A percentile compares a stretch with the other conserved stretches of the same genome.
Conservation (phyloP, 2,797 vertebrate species). For the Helicolenus hilgendorfi region DNA sequence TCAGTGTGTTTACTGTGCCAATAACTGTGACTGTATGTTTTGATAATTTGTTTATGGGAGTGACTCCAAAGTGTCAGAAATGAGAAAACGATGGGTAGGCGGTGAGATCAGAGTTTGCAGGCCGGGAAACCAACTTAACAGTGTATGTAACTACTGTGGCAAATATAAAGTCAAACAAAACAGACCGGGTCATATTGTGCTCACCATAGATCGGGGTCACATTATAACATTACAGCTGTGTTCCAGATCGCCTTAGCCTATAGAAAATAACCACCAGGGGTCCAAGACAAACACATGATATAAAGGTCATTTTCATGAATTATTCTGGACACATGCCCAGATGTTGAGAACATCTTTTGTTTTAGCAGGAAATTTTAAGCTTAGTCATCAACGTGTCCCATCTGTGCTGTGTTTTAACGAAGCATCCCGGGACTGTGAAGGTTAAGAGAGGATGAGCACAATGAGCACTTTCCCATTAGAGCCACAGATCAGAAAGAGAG, state of each 20-base stretch:
- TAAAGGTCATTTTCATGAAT: constrained; percentile 81
- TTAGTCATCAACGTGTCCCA: constrained; percentile 87
- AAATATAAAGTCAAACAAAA: neutral
- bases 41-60: neutral
- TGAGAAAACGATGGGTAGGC: neutral
- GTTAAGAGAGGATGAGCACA: constrained; percentile 80
- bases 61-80: neutral
- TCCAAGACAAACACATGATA: constrained; percentile 49
- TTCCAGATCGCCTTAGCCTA: neutral
- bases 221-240: neutral
- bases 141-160: neutral
- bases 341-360: constrained; percentile 83
- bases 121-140: neutral
- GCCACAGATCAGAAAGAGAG: constrained; percentile 55
- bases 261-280: constrained; percentile 13
- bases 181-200: neutral
- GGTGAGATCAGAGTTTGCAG: neutral
- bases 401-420: constrained; percentile 80
- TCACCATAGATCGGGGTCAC: neutral
- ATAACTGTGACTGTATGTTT: no score
- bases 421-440: constrained; percentile 82
- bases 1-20: no score
- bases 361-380: constrained; percentile 70
- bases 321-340: constrained; percentile 82
- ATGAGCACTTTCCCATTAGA: constrained; percentile 61